Evolutionary conservation across 2,797 vertebrate species (phyloP).

Genomic region (Acrossocheilus wenchowensis): DNA sequence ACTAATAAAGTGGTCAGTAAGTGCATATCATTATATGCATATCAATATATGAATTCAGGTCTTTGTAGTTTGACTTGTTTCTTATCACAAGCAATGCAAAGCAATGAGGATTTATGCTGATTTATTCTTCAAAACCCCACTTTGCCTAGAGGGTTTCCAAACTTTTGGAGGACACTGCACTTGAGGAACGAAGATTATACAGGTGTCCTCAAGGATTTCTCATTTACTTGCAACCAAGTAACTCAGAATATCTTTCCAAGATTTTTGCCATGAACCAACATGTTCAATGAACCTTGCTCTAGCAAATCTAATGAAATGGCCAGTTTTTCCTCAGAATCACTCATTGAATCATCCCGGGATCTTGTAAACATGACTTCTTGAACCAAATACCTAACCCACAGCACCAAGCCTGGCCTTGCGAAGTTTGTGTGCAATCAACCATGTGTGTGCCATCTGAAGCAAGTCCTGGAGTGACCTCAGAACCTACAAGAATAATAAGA

Average conservation of each 20-base stretch:
- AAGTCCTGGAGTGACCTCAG: neutral
- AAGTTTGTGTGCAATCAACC: neutral
- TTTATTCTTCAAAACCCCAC: neutral
- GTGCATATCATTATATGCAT: neutral
- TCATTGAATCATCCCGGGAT: neutral
- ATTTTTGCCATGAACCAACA: neutral
- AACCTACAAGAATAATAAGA: neutral
- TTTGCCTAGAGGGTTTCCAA: neutral
- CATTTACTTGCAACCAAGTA: neutral
- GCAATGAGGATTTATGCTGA: neutral
- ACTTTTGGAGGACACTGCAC: neutral
- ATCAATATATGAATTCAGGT: neutral
- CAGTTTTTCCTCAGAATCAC: neutral
- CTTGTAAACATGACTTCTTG: neutral
- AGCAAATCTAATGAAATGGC: neutral
- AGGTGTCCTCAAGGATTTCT: neutral
- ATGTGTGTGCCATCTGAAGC: neutral
- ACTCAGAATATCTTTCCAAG: neutral
- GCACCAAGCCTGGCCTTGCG: neutral
- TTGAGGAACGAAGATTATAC: neutral
- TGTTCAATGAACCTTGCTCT: neutral
- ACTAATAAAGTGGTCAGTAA: neutral
- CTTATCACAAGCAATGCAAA: neutral
- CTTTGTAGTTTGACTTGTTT: neutral
- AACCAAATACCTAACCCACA: neutral